Evolutionary conservation across 2,888 invertebrate genomes (phyloP), one percentile per base, ranked within the genome.

Genomic region (Lordiphosa fenestrarum): DNA sequence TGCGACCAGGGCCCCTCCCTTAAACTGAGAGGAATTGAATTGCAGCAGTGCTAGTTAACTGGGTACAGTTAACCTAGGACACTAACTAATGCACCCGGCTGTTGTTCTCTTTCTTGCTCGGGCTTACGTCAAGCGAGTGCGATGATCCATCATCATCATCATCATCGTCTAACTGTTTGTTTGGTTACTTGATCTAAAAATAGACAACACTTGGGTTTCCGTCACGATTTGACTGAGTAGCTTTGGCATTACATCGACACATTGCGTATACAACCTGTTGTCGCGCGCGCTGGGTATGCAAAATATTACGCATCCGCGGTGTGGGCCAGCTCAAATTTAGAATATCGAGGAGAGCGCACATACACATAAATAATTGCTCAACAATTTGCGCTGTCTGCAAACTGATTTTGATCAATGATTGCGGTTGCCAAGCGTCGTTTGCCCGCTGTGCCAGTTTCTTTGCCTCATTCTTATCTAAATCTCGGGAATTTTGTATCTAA

Each of bases 321-420:
- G 23, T 15, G 10, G 10, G 38, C 9, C 41, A 25, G 40, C 19
- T 33, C 35, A 42, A 23, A 55, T 37, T 55, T 58, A 49, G 40
- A 41, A 50, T 63, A 10, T 10, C 30, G 30, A 30, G 30, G 30
- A 30, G 30, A 30, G 25, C 7, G 7, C 30, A 30, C 7, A 67
- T 63, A 30, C 30, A 67, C 65, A 80, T 69, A 85, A 73, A 72
- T 72, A 73, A 82, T 84, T 84, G 73, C 56, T 66, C 68, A 70
- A 75, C 75, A 78, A 78, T 75, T 71, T 75, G 69, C 66, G 80
- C 76, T 82, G 82, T 82, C 82, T 82, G 73, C 83, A 70, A 66
- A 71, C 60, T 68, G 69, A 73, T 77, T 75, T 70, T 71, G 65
- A 75, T 70, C 78, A 70, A 69, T 81, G 73, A 81, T 68, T 54